Conservation (phyloP, 2,113 vertebrate genomes). For the Lanius ludovicianus region DNA sequence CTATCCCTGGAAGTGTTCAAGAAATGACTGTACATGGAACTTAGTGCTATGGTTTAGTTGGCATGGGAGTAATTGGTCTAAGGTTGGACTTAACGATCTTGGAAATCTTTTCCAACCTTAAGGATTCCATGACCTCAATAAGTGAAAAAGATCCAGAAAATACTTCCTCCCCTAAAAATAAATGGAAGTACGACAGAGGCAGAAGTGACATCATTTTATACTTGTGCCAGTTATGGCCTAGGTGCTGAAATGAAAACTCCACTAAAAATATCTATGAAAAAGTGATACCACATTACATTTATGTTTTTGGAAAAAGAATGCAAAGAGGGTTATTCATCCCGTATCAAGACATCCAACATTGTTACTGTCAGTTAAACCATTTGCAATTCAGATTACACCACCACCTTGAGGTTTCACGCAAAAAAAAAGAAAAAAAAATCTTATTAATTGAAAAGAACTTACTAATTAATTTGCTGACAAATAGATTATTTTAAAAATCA, state of each 20-base stretch:
- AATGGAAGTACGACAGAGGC: not conserved
- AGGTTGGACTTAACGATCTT: not conserved
- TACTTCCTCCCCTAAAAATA: not conserved
- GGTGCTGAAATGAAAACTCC: not conserved
- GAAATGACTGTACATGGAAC: not conserved
- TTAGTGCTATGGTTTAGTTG: not conserved
- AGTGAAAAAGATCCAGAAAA: not conserved
- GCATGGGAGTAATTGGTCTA: not conserved
- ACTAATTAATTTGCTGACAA: not conserved
- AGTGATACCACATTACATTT: not conserved
- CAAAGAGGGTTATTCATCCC: not conserved
- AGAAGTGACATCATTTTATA: not conserved
- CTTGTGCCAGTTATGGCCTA: not conserved
- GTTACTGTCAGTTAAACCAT: not conserved
- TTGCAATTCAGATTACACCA: not conserved
- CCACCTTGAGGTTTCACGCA: not conserved
- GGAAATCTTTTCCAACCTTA: not conserved
- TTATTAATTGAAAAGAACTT: not conserved
- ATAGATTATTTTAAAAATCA: not conserved
- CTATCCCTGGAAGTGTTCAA: not conserved
- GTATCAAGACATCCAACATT: not conserved
- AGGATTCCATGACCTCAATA: not conserved
- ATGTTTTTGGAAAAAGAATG: not conserved
- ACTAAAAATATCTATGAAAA: not conserved
- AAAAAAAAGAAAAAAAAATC: not conserved